Evolutionary conservation across 2,113 vertebrate genomes (phyloP).

Genomic region (Antigone vipio): DNA sequence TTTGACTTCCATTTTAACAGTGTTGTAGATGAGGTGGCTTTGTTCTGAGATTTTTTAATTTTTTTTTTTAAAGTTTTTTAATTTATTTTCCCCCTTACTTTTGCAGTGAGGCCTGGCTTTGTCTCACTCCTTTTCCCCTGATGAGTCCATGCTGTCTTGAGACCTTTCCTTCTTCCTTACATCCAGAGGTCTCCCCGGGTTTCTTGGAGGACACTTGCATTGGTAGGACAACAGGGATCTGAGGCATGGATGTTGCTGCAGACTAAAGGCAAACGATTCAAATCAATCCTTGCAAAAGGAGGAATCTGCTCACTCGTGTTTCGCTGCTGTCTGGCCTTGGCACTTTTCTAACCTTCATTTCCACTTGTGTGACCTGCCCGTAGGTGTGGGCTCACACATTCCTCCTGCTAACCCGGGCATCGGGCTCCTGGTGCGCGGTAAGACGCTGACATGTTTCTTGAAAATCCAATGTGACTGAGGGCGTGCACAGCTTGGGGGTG

Average conservation of each 20-base stretch:
- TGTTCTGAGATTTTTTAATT: not conserved
- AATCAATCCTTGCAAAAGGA: not conserved
- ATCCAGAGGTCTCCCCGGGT: not conserved
- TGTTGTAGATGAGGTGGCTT: not conserved
- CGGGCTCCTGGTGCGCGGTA: accelerated
- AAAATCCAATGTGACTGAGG: not conserved
- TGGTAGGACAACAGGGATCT: not conserved
- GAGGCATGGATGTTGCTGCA: not conserved
- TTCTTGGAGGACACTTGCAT: not conserved
- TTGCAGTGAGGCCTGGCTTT: not conserved
- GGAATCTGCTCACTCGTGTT: not conserved
- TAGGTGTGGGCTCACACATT: not conserved
- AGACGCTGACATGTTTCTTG: not conserved
- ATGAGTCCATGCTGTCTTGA: not conserved
- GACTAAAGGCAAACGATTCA: not conserved
- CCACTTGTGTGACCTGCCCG: not conserved
- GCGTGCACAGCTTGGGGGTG: not conserved
- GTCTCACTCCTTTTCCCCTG: not conserved
- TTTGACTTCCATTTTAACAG: not conserved
- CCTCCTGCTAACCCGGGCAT: accelerated
- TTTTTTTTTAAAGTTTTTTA: not conserved
- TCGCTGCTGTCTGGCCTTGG: not conserved
- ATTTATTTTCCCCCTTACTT: not conserved
- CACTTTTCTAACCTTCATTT: not conserved
- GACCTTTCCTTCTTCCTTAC: not conserved